Conservation (phyloP, 1,140 invertebrate genomes). For the Goniozus legneri region DNA sequence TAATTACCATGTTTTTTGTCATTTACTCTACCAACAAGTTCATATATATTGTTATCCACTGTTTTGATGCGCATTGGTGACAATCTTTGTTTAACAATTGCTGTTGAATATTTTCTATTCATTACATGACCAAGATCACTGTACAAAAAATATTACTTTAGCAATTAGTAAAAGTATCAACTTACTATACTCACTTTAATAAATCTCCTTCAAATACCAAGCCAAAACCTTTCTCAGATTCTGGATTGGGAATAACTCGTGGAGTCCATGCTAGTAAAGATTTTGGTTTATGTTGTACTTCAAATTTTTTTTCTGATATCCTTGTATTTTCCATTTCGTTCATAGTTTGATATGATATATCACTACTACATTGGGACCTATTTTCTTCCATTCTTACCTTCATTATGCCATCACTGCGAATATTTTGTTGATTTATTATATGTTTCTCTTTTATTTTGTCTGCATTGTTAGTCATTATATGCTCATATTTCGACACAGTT, state of each 20-base stretch:
- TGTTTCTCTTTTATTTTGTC: background rate
- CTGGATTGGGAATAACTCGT: constrained; percentile 10
- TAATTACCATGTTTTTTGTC: constrained; percentile 31
- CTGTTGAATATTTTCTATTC: constrained; percentile 30
- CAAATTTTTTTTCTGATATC: constrained; percentile 3
- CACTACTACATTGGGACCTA: background rate
- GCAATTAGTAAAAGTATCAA: background rate
- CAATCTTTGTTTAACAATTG: constrained; percentile 23
- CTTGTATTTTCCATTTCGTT: background rate
- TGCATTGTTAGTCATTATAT: no score
- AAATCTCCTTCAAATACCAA: constrained; percentile 37
- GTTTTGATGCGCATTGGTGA: constrained; percentile 30
- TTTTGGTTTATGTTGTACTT: constrained; percentile 18
- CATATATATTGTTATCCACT: constrained; percentile 27
- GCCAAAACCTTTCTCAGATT: constrained; percentile 5
- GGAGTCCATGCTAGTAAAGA: constrained; percentile 27
- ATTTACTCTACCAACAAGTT: constrained; percentile 29
- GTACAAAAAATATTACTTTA: constrained; percentile 8
- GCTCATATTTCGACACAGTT: no score
- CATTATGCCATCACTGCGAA: no score
- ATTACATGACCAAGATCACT: constrained; percentile 32
- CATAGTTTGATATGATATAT: background rate
- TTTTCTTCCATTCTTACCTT: background rate
- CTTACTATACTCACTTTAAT: constrained; percentile 23
- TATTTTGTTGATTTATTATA: background rate